Base-by-base conservation (phyloP, 1,140 invertebrate genomes). In the Drosophila pseudoananassae region DNA sequence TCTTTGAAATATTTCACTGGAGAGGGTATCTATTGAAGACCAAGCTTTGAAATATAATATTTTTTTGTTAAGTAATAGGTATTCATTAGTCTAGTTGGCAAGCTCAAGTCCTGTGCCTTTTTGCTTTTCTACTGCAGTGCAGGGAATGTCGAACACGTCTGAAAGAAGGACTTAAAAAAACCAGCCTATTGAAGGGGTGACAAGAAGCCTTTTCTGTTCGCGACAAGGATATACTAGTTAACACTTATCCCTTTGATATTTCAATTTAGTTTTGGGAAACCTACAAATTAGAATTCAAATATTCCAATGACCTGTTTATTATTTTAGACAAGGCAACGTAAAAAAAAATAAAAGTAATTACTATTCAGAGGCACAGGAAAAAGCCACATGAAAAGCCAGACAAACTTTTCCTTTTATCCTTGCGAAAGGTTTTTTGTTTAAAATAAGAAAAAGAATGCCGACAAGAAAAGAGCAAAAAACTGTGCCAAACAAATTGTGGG, bases 401-500 rank as follows among this genome's bases (percentile, higher is more conserved):
- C 59, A 66, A 66, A 66, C 58, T 64, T 66, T 66, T 66, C 46
- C 59, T 61, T 49, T 31, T 51, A 7, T 31, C 47, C 59, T 8
- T 64, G 58, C 29, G 12, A 64, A 64, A 15, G 59, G 58, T 52
- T 66, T 65, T 66, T 52, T 49, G 63, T 66, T 51, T 64, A 65
- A 29, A 60, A 51, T 9, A 49, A 31, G 27, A 12, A 66, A 66
- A 64, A 52, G 58, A 63, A 52, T 52, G 63, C 58, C 49, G 49
- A 36, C 47, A 51, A 66, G 59, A 50, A 49, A 65, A 63, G 23
- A 50, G 25, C 20, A 66, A 66, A 66, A 66, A 66, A 66, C 25
- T 66, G 63, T 66, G 63, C 59, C 63, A 66, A 66, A 66, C 63
- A 66, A 66, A 66, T 66, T 66, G 63, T 64, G 63, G 64, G 59